Base-by-base conservation (phyloP, 2,113 vertebrate species). In the Hippocampus guttulatus region DNA sequence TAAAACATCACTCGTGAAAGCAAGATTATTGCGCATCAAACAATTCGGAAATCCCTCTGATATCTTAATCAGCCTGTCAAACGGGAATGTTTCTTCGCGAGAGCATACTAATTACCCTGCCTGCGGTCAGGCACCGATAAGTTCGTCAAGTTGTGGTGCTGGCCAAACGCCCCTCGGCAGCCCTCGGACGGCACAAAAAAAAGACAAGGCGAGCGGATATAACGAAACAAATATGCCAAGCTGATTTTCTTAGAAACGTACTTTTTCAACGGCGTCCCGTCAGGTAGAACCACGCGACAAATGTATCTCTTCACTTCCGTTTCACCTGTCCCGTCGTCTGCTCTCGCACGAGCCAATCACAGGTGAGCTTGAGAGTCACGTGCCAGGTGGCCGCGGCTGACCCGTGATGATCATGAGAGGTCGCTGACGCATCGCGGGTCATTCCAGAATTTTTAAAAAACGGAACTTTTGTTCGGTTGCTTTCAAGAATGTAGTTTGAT, bases 291-390 rank as follows among this genome's bases (percentile, higher is more conserved):
- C 69, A 74, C 73, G 64, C 40, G 40, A 71, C 82, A 84, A 75
- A 64, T 4, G 15, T 58, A 14, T 15, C 23, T 8, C 55, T 65
- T 58, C 63, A 69, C 78, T 83, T 84, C 82, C 80, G 74, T 55
- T 33, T 79, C 69, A 82, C 70, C 75, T 76, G 70, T 40, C 30
- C 3, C 14, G 12, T 43, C 21, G 11, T 12, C 40, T 0, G 11
- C 61, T 64, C 63, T 15, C 21, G 14, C 21, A 16, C n/a, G 1
- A 47, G 64, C 64, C 41, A 65, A 25, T 65, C n/a, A 27, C 64
- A 47, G 25, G 43, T 14, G 3, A 8, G 20, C 3, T 16, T 25
- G 41, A 15, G 41, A 23, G 41, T 27, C 23, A 65, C 64, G 41
- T 65, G 43, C 1, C 23, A 27, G 64, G n/a, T 65, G 63, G 5